Conservation (phyloP, 2,797 vertebrate genomes). For the Knipowitschia caucasica region DNA sequence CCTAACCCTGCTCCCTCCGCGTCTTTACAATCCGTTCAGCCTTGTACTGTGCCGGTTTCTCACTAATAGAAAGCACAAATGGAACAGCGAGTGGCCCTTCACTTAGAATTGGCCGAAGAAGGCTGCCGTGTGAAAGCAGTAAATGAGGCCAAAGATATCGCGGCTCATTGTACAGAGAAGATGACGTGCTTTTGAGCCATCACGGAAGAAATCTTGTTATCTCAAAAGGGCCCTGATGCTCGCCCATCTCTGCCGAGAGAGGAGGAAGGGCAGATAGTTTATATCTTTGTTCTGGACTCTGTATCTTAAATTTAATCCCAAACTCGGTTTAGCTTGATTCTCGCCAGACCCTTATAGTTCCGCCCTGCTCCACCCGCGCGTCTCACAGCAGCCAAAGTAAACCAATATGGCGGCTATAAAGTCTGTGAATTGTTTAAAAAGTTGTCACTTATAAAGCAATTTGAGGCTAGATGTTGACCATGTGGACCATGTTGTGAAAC, state of each 20-base stretch:
- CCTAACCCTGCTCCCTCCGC: not conserved
- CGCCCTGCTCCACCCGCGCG: too few species aligned
- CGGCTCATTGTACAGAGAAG: not conserved
- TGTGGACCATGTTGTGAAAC: too few species aligned
- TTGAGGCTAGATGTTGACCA: too few species aligned
- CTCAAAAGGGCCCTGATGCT: not conserved
- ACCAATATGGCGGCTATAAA: too few species aligned
- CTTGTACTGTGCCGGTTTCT: not conserved
- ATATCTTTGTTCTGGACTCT: too few species aligned
- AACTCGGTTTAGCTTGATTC: too few species aligned
- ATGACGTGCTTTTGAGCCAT: not conserved
- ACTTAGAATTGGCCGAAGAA: not conserved
- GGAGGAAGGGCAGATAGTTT: too few species aligned
- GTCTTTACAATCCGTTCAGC: not conserved
- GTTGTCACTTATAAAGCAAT: too few species aligned
- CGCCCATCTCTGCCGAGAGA: not conserved
- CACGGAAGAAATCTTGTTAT: slow-evolving; percentile 1
- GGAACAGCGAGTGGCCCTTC: not conserved
- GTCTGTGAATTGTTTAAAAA: too few species aligned
- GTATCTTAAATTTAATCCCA: too few species aligned
- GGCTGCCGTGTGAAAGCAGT: not conserved
- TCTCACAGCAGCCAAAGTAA: too few species aligned
- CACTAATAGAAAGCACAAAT: slow-evolving; percentile 1
- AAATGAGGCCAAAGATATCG: not conserved
- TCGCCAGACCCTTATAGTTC: too few species aligned